Percentiles rank a stretch among this genome's conserved stretches.
phyloP scores from a whole-genome alignment of 2,888 invertebrate genomes.

The Zhuqinia jingwanae region DNA sequence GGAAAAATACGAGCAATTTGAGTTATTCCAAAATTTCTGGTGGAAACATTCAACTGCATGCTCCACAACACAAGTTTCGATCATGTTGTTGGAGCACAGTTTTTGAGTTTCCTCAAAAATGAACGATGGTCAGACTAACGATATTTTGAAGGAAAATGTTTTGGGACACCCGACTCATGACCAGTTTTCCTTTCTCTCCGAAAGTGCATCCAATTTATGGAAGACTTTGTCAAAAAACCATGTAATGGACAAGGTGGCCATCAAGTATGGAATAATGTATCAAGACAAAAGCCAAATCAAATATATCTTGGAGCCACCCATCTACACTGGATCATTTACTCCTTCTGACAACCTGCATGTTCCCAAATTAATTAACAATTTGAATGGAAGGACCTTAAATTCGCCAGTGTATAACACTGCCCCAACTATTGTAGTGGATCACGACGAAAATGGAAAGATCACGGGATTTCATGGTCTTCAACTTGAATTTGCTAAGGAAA shows the following conservation, averaged over 20 bases:
- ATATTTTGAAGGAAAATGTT: not conserved
- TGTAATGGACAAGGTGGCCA: not conserved
- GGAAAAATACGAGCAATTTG: not conserved
- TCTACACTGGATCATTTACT: not conserved
- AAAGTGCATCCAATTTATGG: not conserved
- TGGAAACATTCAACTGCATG: not conserved
- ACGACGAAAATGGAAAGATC: not conserved
- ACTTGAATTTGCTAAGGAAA: slow-evolving; percentile 5
- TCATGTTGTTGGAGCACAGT: not conserved
- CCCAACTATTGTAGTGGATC: not conserved
- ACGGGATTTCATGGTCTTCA: not conserved
- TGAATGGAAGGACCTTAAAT: not conserved
- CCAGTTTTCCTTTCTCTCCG: slow-evolving; percentile 26
- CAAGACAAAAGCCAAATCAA: not conserved
- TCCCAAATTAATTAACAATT: not conserved
- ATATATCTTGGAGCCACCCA: slow-evolving; percentile 10
- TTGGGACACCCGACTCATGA: slow-evolving; percentile 26
- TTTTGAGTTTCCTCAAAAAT: not conserved
- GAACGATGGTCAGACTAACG: not conserved
- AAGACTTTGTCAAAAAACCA: not conserved
- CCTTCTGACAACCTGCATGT: not conserved
- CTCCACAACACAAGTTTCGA: not conserved
- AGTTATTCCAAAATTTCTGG: not conserved
- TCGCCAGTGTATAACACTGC: not conserved
- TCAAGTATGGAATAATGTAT: slow-evolving; percentile 39